These are phyloP conservation scores for Spheniscus humboldti DNA, from an alignment of 2,797 vertebrate species.

Conservation along the genomic window DNA sequence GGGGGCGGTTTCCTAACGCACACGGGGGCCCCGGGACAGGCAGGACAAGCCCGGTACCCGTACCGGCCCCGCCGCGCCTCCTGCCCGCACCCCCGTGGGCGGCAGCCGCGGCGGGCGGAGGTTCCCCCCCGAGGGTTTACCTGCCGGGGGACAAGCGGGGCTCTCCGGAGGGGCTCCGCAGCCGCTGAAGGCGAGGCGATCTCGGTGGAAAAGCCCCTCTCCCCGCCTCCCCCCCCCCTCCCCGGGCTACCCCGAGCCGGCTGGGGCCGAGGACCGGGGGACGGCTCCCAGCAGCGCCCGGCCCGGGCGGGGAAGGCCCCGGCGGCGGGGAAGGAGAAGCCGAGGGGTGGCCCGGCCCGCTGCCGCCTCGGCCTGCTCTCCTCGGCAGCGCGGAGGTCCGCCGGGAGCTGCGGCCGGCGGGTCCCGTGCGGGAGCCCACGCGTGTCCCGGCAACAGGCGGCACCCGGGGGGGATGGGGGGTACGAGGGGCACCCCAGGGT, in stretches of 20 bases:
- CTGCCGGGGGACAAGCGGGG: background rate
- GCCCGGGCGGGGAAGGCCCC: background rate
- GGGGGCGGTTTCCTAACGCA: background rate
- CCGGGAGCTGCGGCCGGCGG: background rate
- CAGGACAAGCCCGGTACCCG: background rate
- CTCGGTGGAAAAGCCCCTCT: background rate
- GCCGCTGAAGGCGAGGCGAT: fast-evolving
- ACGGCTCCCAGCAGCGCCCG: background rate
- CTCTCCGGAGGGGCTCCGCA: background rate
- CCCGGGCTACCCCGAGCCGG: background rate
- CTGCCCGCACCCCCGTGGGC: background rate
- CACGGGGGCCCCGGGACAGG: background rate
- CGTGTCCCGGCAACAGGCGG: background rate
- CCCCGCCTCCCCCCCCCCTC: fast-evolving
- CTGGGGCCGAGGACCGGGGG: background rate
- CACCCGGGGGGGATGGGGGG: fast-evolving
- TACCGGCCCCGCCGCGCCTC: background rate
- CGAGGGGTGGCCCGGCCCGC: background rate
- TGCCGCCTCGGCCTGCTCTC: background rate
- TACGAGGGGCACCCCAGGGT: fast-evolving
- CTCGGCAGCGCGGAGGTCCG: fast-evolving
- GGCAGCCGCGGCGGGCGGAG: background rate
- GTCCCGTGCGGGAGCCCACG: background rate
- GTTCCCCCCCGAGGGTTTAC: background rate
- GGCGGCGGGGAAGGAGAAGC: background rate